A percentile compares a stretch with the other conserved stretches of the same genome.
These are phyloP conservation scores for Podarcis lilfordi DNA, from an alignment of 2,797 vertebrate genomes.

Conservation along the genomic window DNA sequence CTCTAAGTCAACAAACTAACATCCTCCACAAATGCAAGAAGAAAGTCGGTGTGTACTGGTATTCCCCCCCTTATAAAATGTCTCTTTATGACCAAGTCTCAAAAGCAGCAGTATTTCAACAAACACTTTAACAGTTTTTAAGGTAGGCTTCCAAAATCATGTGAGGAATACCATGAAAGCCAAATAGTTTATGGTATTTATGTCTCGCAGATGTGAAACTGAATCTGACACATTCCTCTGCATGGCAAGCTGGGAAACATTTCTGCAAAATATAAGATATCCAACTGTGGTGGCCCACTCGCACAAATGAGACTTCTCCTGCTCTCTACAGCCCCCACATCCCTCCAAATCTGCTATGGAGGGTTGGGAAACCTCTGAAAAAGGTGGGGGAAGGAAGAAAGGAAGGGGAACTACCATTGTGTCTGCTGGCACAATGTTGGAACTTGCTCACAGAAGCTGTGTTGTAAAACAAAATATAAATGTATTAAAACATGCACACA, in stretches of 20 bases:
- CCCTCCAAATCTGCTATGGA: too few relatives aligned
- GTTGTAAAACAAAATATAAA: constrained; percentile 9
- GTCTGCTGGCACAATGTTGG: too few relatives aligned
- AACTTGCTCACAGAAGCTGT: too few relatives aligned
- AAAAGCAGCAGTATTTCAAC: not conserved
- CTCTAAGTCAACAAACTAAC: not conserved
- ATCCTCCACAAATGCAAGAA: not conserved
- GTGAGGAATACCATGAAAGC: not conserved
- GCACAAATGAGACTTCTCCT: too few relatives aligned
- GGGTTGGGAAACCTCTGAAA: too few relatives aligned
- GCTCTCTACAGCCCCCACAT: too few relatives aligned
- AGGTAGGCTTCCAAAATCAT: not conserved
- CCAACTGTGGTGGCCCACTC: not conserved
- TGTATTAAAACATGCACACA: not conserved
- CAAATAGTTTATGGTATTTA: not conserved
- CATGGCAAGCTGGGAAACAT: not conserved
- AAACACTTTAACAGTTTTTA: not conserved
- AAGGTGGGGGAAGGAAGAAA: too few relatives aligned
- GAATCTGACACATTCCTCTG: not conserved
- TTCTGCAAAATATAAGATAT: constrained; percentile 4
- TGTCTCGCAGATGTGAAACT: not conserved
- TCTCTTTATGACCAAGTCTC: not conserved
- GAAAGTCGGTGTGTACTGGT: not conserved
- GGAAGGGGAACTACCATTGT: too few relatives aligned
- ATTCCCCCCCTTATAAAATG: not conserved